phyloP scores from a whole-genome alignment of 2,797 vertebrate species.

The Prionace glauca region DNA sequence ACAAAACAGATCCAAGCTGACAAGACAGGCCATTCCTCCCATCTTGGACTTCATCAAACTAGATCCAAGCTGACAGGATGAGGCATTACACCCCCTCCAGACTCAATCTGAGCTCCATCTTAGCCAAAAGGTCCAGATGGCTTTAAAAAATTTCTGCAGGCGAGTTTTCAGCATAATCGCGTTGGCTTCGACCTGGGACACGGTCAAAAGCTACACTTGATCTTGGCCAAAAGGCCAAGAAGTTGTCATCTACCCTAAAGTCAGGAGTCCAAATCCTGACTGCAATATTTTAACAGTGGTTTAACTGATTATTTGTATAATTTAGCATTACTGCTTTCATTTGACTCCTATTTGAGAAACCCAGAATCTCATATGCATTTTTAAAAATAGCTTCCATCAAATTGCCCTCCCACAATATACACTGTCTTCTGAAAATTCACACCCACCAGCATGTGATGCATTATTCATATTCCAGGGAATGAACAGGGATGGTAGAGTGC shows the following conservation, averaged over 20 bases:
- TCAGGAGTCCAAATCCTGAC: background rate
- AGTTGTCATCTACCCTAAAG: background rate
- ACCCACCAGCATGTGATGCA: slow-evolving; percentile 14
- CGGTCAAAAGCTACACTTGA: no score
- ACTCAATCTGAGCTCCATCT: no score
- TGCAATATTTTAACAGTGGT: background rate
- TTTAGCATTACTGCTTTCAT: background rate
- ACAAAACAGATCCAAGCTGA: no score
- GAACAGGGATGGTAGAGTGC: background rate
- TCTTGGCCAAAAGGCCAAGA: no score
- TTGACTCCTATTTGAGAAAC: background rate
- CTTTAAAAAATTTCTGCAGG: no score
- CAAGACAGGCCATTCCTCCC: no score
- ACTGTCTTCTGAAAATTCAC: background rate
- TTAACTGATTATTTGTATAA: background rate
- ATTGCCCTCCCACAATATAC: slow-evolving; percentile 8
- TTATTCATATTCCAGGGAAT: background rate
- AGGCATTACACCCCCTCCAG: no score
- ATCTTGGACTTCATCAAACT: no score
- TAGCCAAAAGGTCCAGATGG: no score
- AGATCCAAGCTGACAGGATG: no score
- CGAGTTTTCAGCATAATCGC: no score
- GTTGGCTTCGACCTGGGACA: no score
- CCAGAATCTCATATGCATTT: background rate
- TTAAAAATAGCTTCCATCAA: background rate